Base-by-base conservation (phyloP, 2,113 vertebrate species). In the Amphiprion percula region DNA sequence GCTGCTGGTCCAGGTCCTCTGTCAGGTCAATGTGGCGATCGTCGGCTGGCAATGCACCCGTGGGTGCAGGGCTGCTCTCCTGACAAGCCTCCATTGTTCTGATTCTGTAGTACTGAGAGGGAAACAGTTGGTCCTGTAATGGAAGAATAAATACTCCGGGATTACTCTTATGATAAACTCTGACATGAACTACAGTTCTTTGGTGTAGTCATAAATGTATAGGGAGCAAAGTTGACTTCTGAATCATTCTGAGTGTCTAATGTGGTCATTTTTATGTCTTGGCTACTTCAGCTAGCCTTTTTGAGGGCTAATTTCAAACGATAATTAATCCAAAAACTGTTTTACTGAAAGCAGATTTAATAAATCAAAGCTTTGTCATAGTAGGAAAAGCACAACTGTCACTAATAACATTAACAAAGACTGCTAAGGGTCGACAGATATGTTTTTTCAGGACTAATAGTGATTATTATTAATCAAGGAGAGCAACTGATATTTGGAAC, bases 1-100 rank as follows among this genome's bases (percentile, higher is more conserved):
- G 95, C 87, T 97, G 96, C 82, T 94, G 91, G 73, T 64, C 95
- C 83, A 99, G 52, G 87, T 98, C 97, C 64, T 99, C 97, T 0
- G 96, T 96, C 90, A 93, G 90, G 91, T 95, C 95, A 9, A 84
- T 70, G 28, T 82, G 69, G 24, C 1, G 66, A 52, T 61, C 88
- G 49, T 83, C 23, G 1, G 70, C 76, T 28, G 47, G 84, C 2
- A 58, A 68, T 5, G 78, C 81, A 68, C 76, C 53, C 7, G 16
- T 21, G 74, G 86, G 69, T 53, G 74, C 69, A n/a, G 74, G 19
- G 69, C 63, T 37, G 52, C 68, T 88, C 77, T 83, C 67, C 79
- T 84, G 79, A 85, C 84, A 85, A 39, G 80, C 84, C 85, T 98
- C 97, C 97, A 99, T 98, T 62, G 46, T 90, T 67, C 68, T 73